A percentile compares a stretch with the other conserved stretches of the same genome.
phyloP scores from a whole-genome alignment of 2,113 vertebrate genomes.

The Greenwoodochromis staneri region DNA sequence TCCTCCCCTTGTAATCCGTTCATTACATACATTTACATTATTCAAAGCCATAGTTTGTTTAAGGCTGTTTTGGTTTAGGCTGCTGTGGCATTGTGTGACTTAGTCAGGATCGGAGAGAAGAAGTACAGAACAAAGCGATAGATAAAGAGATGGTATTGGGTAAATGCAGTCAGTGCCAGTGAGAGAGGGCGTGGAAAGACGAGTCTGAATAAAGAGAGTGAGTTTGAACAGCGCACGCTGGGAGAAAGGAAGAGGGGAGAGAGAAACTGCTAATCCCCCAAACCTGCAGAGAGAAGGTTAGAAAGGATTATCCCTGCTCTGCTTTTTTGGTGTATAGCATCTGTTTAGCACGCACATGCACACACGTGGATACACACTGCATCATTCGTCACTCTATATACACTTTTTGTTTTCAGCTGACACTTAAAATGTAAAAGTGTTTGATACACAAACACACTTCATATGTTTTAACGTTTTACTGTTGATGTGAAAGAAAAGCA shows the following conservation, averaged over 20 bases:
- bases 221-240: not conserved
- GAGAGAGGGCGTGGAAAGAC: not conserved
- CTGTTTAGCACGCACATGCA: not conserved
- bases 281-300: slow-evolving; percentile 55
- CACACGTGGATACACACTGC: not conserved
- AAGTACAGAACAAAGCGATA: not conserved
- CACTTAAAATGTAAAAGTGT: not conserved
- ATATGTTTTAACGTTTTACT: not conserved
- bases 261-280: slow-evolving; percentile 33
- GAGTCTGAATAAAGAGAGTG: not conserved
- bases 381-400: not conserved
- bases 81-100: not conserved
- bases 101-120: not conserved
- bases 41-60: not conserved
- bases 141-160: not conserved
- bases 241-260: not conserved
- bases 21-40: not conserved
- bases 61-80: not conserved
- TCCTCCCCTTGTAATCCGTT: not conserved
- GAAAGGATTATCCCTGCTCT: slow-evolving; percentile 41
- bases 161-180: not conserved
- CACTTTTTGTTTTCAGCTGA: not conserved
- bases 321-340: slow-evolving; percentile 33
- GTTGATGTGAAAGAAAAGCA: not conserved
- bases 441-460: not conserved